Conservation (phyloP, 2,797 vertebrate species). For the Sandelia bainsii region DNA sequence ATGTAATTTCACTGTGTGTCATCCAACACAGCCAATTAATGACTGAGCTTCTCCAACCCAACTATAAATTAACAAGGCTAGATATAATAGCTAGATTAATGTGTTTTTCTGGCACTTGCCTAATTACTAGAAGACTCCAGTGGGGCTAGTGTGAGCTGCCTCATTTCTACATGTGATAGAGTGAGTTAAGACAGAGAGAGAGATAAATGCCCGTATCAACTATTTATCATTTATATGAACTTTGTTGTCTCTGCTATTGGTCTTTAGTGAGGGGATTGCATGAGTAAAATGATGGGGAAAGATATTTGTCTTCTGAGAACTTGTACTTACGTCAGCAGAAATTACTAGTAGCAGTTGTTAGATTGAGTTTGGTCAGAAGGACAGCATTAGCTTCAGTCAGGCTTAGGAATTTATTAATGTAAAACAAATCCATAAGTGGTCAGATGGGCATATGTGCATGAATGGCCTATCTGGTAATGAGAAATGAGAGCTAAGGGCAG, state of each 20-base stretch:
- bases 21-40: conserved; percentile 86
- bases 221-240: conserved; percentile 73
- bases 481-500: conserved; percentile 55
- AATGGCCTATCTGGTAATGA: conserved; percentile 65
- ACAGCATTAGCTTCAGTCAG: conserved; percentile 54
- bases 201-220: conserved; percentile 58
- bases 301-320: conserved; percentile 48
- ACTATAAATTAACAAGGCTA: conserved; percentile 84
- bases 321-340: conserved; percentile 51
- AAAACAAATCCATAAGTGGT: conserved; percentile 71
- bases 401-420: conserved; percentile 57
- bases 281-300: conserved; percentile 27
- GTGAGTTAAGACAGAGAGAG: conserved; percentile 59
- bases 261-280: conserved; percentile 46
- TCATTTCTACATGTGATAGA: conserved; percentile 74
- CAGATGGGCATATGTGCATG: conserved; percentile 54
- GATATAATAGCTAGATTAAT: conserved; percentile 87
- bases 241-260: conserved; percentile 50
- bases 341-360: conserved; percentile 52
- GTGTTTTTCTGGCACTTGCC: conserved; percentile 84
- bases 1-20: conserved; percentile 84
- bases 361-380: conserved; percentile 53
- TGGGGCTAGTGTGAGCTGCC: conserved; percentile 73
- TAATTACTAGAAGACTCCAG: conserved; percentile 83
- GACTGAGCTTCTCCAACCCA: conserved; percentile 80